Base-by-base conservation (phyloP, 2,113 vertebrate species). In the Callipepla squamata region DNA sequence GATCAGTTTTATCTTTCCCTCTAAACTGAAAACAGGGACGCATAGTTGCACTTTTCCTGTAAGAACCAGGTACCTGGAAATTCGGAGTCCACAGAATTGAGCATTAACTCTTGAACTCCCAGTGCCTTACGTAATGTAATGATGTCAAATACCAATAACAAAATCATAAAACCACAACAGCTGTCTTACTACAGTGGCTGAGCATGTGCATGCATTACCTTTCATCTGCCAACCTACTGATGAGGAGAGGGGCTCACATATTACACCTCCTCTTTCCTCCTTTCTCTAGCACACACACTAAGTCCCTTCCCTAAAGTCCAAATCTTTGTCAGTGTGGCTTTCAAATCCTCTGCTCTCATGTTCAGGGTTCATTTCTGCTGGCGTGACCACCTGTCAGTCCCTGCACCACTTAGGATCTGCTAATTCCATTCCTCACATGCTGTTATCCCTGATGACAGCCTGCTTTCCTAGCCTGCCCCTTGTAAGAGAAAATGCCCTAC, bases 361-460 rank as follows among this genome's bases (percentile, higher is more conserved):
- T 23, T 34, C 25, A 79, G 67, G 58, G 55, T 91, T 48, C 2
- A 1, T 25, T 88, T 36, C 48, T 81, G 61, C 51, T 1, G 0
- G 51, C 1, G 5, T 70, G 30, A 84, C 80, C 80, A 90, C 66
- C 66, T 93, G 76, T 81, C 90, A 81, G 80, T 86, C 65, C 62
- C 66, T 75, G 73, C 62, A 80, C 66, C 0, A 4, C 85, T 47
- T 51, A 34, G 40, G 51, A 44, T 86, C 51, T 89, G 82, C 65
- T 93, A 84, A 95, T 94, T 90, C 84, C 66, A 63, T 75, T 88
- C 83, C 47, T 94, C 73, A 15, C 85, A 55, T 93, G 69, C 57
- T 14, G 50, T 86, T 75, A 90, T 77, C 69, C 68, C 65, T 65
- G 68, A 67, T 2, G 0, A 65, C 25, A 18, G 62, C 51, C 83